Conservation (phyloP, 2,888 invertebrate genomes). For the Acanthococcus lagerstroemiae region DNA sequence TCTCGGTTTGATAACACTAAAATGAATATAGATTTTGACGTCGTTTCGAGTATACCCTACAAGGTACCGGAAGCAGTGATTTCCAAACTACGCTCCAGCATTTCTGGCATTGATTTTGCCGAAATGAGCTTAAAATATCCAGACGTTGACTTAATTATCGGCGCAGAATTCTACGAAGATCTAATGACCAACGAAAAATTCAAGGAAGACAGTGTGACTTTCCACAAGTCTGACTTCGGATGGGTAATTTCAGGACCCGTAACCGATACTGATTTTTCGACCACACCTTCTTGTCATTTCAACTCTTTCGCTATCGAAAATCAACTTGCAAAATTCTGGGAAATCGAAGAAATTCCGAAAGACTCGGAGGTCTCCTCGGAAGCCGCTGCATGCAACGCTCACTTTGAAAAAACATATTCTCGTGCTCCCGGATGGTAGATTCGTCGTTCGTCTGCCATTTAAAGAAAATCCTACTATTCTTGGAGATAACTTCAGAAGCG, state of each 20-base stretch:
- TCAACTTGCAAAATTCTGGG: neutral
- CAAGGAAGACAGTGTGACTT: neutral
- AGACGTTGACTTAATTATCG: neutral
- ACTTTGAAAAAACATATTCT: neutral
- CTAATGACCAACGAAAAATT: neutral
- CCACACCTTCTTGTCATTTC: no score
- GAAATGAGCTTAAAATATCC: no score
- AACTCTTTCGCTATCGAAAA: neutral
- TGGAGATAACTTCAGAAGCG: neutral
- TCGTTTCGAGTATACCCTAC: no score
- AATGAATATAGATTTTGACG: no score
- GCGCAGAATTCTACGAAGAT: neutral
- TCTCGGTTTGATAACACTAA: no score
- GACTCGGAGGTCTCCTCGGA: neutral
- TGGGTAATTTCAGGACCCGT: neutral
- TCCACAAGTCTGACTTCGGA: neutral
- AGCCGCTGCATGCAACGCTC: neutral
- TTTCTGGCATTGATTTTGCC: no score
- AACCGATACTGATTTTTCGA: neutral
- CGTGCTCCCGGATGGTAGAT: neutral
- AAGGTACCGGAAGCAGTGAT: no score
- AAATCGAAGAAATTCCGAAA: neutral
- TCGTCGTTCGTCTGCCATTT: neutral
- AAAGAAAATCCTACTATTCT: neutral
- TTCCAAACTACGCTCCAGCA: no score